Evolutionary conservation across 2,888 invertebrate species (phyloP).

Genomic region (Pandemis corylana): DNA sequence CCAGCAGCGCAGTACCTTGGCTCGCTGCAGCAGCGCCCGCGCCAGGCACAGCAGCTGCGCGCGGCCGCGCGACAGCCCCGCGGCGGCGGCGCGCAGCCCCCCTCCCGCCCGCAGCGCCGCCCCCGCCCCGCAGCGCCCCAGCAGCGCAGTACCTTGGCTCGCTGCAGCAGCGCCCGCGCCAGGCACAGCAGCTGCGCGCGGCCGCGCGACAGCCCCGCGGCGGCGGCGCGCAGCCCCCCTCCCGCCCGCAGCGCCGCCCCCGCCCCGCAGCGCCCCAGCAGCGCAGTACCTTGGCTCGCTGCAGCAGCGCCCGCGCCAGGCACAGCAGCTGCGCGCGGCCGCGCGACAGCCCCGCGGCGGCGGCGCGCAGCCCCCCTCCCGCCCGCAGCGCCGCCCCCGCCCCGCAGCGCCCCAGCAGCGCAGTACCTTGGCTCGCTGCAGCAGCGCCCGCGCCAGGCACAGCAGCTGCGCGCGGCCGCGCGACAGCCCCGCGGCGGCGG

Average conservation of each 20-base stretch:
- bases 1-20: no score
- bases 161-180: constrained; percentile 92
- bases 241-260: constrained; percentile 74
- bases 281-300: constrained; percentile 53
- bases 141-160: no score
- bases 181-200: constrained; percentile 95
- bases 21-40: constrained; percentile 90
- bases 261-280: no score
- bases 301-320: constrained; percentile 93
- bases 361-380: no score
- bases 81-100: no score
- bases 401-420: constrained; percentile 78
- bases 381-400: constrained; percentile 74
- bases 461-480: constrained; percentile 95
- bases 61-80: constrained; percentile 58
- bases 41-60: constrained; percentile 95
- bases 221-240: no score
- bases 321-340: constrained; percentile 93
- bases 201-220: no score
- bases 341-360: no score
- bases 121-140: no score
- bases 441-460: constrained; percentile 93
- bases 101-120: constrained; percentile 74
- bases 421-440: constrained; percentile 85
- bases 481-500: constrained; percentile 90